Conservation (phyloP, 2,113 vertebrate species). For the Chiloscyllium plagiosum region DNA sequence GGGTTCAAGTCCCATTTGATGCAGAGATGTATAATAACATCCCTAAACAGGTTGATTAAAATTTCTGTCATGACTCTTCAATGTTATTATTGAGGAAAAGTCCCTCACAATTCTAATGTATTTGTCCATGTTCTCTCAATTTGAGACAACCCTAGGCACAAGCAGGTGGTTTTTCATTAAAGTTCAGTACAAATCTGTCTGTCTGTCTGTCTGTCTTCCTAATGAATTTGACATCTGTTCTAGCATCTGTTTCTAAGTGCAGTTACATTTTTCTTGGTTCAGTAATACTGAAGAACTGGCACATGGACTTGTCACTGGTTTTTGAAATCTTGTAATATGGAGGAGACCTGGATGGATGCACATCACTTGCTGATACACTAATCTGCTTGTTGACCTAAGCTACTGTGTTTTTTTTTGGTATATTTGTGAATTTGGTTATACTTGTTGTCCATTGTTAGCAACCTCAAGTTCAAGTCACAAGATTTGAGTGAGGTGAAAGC, state of each 20-base stretch:
- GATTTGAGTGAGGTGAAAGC: not conserved
- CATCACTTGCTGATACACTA: not conserved
- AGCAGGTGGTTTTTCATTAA: slow-evolving; percentile 16
- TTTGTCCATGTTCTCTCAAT: too few relatives aligned
- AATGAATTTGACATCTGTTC: not conserved
- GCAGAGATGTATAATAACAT: too few relatives aligned
- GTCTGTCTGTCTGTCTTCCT: not conserved
- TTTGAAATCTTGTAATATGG: not conserved
- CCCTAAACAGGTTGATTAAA: too few relatives aligned
- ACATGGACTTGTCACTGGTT: not conserved
- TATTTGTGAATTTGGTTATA: not conserved
- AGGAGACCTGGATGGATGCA: not conserved
- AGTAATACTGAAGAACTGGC: not conserved
- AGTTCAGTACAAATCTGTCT: not conserved
- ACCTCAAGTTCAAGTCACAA: not conserved
- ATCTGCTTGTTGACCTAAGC: not conserved
- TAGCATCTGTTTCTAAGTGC: not conserved
- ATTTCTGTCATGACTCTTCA: too few relatives aligned
- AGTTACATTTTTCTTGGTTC: slow-evolving; percentile 8
- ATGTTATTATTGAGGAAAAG: not conserved
- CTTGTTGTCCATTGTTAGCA: not conserved
- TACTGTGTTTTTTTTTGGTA: not conserved
- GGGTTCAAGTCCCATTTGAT: too few relatives aligned
- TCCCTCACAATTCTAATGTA: not conserved
- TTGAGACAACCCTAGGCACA: not conserved